Conservation (phyloP, 2,113 vertebrate genomes). For the Willisornis vidua region DNA sequence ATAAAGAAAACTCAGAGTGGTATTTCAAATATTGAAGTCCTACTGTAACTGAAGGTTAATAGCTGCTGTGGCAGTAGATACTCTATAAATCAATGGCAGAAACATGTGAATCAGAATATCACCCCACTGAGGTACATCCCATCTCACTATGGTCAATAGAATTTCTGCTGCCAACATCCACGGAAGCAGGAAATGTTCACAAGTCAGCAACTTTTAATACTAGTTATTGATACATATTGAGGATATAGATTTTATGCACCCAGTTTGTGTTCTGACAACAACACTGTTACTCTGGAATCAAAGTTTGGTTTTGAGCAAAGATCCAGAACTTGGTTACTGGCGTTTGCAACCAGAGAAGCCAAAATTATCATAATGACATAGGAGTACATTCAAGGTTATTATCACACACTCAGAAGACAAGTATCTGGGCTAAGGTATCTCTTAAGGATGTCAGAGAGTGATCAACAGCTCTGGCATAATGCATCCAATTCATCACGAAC, state of each 20-base stretch:
- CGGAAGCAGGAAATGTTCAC: background rate
- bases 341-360: background rate
- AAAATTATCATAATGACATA: background rate
- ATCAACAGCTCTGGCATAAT: background rate
- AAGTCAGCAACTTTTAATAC: background rate
- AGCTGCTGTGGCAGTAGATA: conserved; percentile 32
- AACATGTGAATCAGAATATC: background rate
- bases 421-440: background rate
- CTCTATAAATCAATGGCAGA: conserved; percentile 53
- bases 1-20: conserved; percentile 12
- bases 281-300: background rate
- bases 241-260: background rate
- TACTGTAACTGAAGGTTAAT: conserved; percentile 42
- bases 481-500: background rate
- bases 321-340: background rate
- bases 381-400: background rate
- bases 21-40: conserved; percentile 46
- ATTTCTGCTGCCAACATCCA: background rate
- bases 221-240: background rate
- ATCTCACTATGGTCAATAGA: background rate
- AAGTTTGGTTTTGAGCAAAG: background rate
- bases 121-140: background rate
- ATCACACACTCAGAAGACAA: background rate
- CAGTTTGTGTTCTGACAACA: background rate
- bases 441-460: background rate